A percentile compares a stretch with the other conserved stretches of the same genome.
Evolutionary conservation across 2,797 vertebrate genomes (phyloP).

Genomic region (Schizopygopsis pylzovi): DNA sequence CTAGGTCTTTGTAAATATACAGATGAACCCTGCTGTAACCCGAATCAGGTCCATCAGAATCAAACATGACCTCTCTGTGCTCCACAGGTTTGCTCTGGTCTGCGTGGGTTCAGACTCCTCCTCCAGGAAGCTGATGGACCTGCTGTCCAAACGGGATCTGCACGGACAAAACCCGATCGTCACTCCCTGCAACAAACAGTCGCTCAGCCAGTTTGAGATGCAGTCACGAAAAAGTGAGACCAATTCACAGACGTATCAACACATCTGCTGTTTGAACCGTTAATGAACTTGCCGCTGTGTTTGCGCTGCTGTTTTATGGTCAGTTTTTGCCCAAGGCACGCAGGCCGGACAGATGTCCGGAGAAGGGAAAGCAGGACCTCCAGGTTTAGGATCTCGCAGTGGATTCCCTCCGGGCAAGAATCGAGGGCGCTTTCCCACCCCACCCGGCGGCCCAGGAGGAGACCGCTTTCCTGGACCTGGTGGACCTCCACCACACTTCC

Average conservation of each 20-base stretch:
- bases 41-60: too few relatives aligned
- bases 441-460: constrained; percentile 89
- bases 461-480: constrained; percentile 97
- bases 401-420: constrained; percentile 93
- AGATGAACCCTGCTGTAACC: not conserved
- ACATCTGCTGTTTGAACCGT: not conserved
- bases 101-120: constrained; percentile 96
- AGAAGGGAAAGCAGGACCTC: constrained; percentile 97
- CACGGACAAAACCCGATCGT: constrained; percentile 98
- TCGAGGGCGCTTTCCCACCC: constrained; percentile 91
- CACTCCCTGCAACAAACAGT: constrained; percentile 98
- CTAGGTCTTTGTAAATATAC: not conserved
- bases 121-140: constrained; percentile 95
- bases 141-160: constrained; percentile 95
- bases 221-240: constrained; percentile 96
- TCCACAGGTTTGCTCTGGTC: constrained; percentile 91
- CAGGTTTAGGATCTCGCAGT: constrained; percentile 87
- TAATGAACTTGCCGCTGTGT: not conserved
- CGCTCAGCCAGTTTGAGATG: constrained; percentile 99
- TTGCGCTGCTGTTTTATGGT: not conserved
- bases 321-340: constrained; percentile 74
- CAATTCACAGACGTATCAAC: not conserved
- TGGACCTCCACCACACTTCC: constrained; percentile 95
- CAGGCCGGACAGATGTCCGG: constrained; percentile 99
- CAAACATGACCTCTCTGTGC: not conserved